Percentiles rank a stretch among this genome's conserved stretches.
These are phyloP conservation scores for Trimorus sp. DNA, from an alignment of 2,888 invertebrate genomes.

Conservation along the genomic window DNA sequence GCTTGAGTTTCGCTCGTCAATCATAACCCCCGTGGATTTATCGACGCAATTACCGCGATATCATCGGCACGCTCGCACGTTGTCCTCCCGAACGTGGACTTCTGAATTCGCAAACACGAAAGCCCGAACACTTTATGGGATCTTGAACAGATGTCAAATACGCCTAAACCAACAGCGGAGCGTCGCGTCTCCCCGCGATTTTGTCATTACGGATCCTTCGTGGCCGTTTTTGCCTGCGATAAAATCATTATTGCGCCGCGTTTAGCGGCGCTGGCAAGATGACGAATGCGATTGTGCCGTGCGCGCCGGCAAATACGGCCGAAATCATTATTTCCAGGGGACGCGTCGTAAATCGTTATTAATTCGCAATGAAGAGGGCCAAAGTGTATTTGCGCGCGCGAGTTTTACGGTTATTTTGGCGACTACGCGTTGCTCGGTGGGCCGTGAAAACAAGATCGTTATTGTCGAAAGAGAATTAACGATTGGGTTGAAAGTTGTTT, in stretches of 20 bases:
- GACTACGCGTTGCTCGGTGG: not conserved
- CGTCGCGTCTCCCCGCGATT: slow-evolving; percentile 24
- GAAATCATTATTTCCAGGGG: slow-evolving; percentile 42
- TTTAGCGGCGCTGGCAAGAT: slow-evolving; percentile 4
- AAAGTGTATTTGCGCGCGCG: slow-evolving; percentile 19
- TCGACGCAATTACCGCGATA: no score
- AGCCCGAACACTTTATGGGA: slow-evolving; percentile 7
- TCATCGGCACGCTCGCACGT: no score
- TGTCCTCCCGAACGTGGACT: no score
- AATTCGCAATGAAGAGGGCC: slow-evolving; percentile 29
- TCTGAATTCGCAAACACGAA: slow-evolving; percentile 1
- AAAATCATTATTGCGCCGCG: slow-evolving; percentile 37
- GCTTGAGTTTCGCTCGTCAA: no score
- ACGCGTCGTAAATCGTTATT: slow-evolving; percentile 48
- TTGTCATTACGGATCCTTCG: slow-evolving; percentile 26
- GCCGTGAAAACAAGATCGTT: no score
- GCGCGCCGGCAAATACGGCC: slow-evolving; percentile 42
- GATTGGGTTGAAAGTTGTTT: no score
- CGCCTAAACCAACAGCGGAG: slow-evolving; percentile 8
- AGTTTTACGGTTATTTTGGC: slow-evolving; percentile 21
- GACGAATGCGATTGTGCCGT: slow-evolving; percentile 6
- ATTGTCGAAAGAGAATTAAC: not conserved
- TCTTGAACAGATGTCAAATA: slow-evolving; percentile 20
- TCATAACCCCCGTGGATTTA: no score
- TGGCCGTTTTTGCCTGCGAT: slow-evolving; percentile 33